Conservation (phyloP, 2,797 vertebrate genomes). For the Myotis planiceps region DNA sequence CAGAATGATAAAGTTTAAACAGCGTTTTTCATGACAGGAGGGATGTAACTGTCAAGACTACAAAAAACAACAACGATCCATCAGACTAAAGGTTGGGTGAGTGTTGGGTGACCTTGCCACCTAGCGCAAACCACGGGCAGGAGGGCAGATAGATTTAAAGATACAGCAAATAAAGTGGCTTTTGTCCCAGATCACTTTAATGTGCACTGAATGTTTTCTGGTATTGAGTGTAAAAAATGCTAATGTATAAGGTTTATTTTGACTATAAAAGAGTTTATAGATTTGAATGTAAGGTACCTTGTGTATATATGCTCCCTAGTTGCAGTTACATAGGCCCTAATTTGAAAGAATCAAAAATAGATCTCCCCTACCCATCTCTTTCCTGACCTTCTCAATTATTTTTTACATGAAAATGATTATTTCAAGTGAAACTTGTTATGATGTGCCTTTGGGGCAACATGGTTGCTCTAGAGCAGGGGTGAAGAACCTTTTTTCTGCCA, state of each 20-base stretch:
- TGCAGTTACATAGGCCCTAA: background rate
- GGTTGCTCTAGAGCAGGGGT: background rate
- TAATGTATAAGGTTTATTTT: conserved; percentile 76
- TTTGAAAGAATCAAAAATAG: conserved; percentile 36
- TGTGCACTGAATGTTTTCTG: conserved; percentile 75
- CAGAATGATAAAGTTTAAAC: background rate
- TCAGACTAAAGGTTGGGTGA: conserved; percentile 75
- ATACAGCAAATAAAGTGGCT: conserved; percentile 62
- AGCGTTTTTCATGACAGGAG: conserved; percentile 5
- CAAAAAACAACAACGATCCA: background rate
- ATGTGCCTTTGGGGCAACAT: conserved; percentile 58
- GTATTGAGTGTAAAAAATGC: conserved; percentile 75
- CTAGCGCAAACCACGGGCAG: background rate
- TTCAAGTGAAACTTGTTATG: conserved; percentile 45
- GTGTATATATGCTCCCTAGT: conserved; percentile 66
- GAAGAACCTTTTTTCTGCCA: too few relatives aligned
- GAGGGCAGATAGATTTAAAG: conserved; percentile 56
- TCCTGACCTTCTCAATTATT: conserved; percentile 7
- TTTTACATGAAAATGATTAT: conserved; percentile 46
- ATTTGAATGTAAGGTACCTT: conserved; percentile 69
- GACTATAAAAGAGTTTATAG: conserved; percentile 75
- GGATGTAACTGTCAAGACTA: background rate
- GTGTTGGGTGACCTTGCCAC: conserved; percentile 62
- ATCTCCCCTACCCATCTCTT: background rate
- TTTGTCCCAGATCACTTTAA: conserved; percentile 72